Conservation (phyloP, 2,113 vertebrate species). For the Laticauda colubrina region DNA sequence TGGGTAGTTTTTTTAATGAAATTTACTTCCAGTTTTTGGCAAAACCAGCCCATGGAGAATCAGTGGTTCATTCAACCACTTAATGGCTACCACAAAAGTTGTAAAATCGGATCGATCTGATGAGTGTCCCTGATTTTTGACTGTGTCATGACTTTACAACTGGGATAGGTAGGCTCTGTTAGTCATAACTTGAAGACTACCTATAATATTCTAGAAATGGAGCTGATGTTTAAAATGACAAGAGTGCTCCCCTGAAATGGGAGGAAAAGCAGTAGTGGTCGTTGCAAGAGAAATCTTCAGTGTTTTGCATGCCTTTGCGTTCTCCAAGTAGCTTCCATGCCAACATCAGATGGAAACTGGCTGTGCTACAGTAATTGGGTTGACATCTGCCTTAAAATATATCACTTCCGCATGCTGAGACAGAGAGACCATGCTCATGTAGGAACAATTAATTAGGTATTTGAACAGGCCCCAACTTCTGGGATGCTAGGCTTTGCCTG, state of each 20-base stretch:
- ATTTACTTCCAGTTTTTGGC: background rate
- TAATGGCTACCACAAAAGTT: background rate
- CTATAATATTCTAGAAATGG: background rate
- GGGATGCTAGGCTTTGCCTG: background rate
- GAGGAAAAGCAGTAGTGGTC: background rate
- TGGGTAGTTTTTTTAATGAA: background rate
- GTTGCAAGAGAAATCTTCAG: background rate
- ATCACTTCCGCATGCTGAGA: background rate
- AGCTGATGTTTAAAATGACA: background rate
- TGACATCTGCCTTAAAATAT: background rate
- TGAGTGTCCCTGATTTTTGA: background rate
- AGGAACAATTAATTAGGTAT: conserved; percentile 14
- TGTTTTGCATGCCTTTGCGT: background rate
- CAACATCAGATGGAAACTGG: background rate
- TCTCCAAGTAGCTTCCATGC: background rate
- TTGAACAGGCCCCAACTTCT: background rate
- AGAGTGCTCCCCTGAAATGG: background rate
- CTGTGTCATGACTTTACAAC: background rate
- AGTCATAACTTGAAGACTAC: background rate
- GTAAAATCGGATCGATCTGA: background rate
- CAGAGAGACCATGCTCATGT: background rate
- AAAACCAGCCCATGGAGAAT: background rate
- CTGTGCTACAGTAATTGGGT: background rate
- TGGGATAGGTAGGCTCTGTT: background rate
- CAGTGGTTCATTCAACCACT: background rate